These are phyloP conservation scores for Xenentodon cancila DNA, from an alignment of 2,797 vertebrate species.

Conservation along the genomic window DNA sequence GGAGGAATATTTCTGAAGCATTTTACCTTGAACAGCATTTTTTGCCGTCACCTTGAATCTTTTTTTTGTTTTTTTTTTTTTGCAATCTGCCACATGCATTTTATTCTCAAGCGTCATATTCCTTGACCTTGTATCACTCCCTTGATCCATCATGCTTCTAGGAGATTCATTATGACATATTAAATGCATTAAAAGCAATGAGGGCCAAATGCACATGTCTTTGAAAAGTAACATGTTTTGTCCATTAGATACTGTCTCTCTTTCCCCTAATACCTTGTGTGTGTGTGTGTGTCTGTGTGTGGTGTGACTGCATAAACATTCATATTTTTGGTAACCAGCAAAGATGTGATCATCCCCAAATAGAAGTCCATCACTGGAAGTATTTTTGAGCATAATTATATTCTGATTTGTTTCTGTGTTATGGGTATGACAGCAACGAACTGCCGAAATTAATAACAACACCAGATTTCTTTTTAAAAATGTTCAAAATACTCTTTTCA, in stretches of 20 bases:
- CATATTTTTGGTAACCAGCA: slow-evolving; percentile 47
- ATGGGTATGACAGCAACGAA: neutral
- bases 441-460: neutral
- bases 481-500: neutral
- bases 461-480: neutral
- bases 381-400: neutral
- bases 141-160: slow-evolving; percentile 19
- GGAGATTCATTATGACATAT: slow-evolving; percentile 63
- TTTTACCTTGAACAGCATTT: slow-evolving; percentile 65
- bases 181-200: slow-evolving; percentile 66
- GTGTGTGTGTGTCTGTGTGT: neutral
- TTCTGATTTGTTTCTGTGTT: neutral
- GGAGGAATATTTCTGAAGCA: slow-evolving; percentile 57
- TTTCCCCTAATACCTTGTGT: slow-evolving; percentile 16
- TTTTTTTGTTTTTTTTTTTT: slow-evolving; percentile 59
- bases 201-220: slow-evolving; percentile 49
- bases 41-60: slow-evolving; percentile 69
- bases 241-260: slow-evolving; percentile 59
- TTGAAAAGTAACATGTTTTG: slow-evolving; percentile 60
- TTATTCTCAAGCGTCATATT: slow-evolving; percentile 35
- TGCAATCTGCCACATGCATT: slow-evolving; percentile 54
- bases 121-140: slow-evolving; percentile 18
- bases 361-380: neutral
- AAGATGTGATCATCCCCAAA: slow-evolving; percentile 19
- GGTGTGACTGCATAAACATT: slow-evolving; percentile 30